Percentiles rank a stretch among this genome's conserved stretches.
phyloP scores from a whole-genome alignment of 37 sponge, comb jelly and placozoan genomes.

The Mnemiopsis leidyi region DNA sequence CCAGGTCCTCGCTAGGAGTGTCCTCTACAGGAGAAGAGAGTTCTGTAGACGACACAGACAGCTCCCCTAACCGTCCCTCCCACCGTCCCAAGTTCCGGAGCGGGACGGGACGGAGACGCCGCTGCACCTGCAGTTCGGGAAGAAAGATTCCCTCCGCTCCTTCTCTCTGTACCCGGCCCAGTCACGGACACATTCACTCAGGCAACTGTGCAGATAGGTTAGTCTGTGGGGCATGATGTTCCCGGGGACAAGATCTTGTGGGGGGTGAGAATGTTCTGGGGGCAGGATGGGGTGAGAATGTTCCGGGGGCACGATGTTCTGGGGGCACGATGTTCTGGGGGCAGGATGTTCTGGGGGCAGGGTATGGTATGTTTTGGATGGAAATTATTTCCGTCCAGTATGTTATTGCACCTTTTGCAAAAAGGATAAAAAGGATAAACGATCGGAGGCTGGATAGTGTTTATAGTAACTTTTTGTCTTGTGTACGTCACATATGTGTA shows the following conservation, averaged over 20 bases:
- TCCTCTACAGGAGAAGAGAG: conserved; percentile 63
- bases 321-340: too few relatives aligned
- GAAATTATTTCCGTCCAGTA: too few relatives aligned
- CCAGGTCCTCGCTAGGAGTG: conserved; percentile 40
- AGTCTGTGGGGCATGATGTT: not conserved
- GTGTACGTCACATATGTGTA: too few relatives aligned
- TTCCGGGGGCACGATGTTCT: too few relatives aligned
- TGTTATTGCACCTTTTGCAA: too few relatives aligned
- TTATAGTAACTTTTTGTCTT: too few relatives aligned
- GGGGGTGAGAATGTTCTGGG: too few relatives aligned
- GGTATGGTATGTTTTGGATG: too few relatives aligned
- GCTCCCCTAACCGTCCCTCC: not conserved
- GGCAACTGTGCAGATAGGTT: conserved; percentile 60
- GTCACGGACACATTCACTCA: conserved; percentile 60
- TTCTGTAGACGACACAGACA: conserved; percentile 53
- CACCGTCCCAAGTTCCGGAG: not conserved
- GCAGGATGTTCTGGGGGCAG: too few relatives aligned
- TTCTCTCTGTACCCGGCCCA: not conserved
- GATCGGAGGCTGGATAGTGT: too few relatives aligned
- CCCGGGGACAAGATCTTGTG: not conserved
- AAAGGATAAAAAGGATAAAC: too few relatives aligned
- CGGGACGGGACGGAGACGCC: not conserved
- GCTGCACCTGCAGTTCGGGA: not conserved
- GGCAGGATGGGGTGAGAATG: too few relatives aligned
- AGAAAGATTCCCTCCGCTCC: not conserved